Base-by-base conservation (phyloP, 2,888 invertebrate genomes). In the Rhamphomyia laevipes region DNA sequence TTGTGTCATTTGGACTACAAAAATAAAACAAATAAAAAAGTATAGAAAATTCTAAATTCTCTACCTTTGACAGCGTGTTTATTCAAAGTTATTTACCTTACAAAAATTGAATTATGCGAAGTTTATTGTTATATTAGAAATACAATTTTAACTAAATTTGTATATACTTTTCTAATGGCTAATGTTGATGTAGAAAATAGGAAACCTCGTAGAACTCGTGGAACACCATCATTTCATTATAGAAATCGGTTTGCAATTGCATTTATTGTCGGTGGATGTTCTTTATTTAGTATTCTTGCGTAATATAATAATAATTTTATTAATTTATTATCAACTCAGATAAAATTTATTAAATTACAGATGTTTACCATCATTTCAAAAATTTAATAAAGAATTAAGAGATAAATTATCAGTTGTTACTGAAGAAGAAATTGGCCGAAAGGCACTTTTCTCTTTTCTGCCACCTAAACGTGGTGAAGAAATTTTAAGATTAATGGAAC, bases 191-290 rank as follows among this genome's bases (percentile, higher is more conserved):
- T 71, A 46, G 74, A 70, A 55, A 74, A 73, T 63, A 73, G 81
- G 64, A 83, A 83, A 73, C 82, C 82, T 54, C 74, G 82, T 66
- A 74, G 75, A 70, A 67, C 80, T 51, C 74, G 72, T 65, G 82
- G 82, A 57, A 82, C 83, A 41, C 82, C 82, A 42, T 76, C 81
- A 45, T 75, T 72, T 55, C 62, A 58, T 53, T 71, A 74, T 51
- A 69, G 80, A 54, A 80, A 81, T 64, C 68, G 71, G 51, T 69
- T 77, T 55, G 76, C 75, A 12, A 56, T 69, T 17, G 74, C 73
- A 27, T 51, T 73, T 10, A 40, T 82, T 53, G 64, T 66, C 33
- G 43, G 73, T n/a, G 71, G 67, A 46, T 44, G 57, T 9, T 44
- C 53, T 4, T 21, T 63, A 12, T 68, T 68, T 55, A 61, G 57